Conservation (phyloP, 92 coral and sea anemone genomes). For the Phenganax marumi region DNA sequence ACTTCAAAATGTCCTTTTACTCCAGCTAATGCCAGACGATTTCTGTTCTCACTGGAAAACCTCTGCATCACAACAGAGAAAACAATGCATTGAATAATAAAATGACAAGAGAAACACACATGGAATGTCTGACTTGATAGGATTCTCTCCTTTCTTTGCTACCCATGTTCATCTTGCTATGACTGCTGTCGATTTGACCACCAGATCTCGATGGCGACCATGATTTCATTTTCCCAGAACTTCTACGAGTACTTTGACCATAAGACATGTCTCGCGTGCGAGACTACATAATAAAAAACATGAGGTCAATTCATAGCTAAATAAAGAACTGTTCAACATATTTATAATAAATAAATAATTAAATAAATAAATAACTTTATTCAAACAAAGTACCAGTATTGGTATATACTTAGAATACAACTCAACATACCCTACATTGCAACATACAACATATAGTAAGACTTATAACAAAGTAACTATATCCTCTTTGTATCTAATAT, state of each 20-base stretch:
- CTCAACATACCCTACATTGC: no score
- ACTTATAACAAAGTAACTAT: no score
- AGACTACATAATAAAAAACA: not conserved
- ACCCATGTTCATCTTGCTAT: not conserved
- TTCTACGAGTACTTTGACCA: constrained; percentile 26
- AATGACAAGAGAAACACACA: constrained; percentile 2
- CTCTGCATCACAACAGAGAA: not conserved
- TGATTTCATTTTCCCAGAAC: constrained; percentile 42
- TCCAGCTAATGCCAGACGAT: no score
- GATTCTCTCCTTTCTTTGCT: constrained; percentile 11
- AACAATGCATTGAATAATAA: not conserved
- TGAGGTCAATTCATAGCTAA: not conserved
- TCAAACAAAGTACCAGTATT: no score
- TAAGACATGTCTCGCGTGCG: constrained; percentile 19
- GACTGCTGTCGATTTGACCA: constrained; percentile 5
- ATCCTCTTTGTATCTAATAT: no score
- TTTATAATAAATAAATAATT: no score
- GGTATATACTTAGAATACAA: no score
- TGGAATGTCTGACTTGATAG: not conserved
- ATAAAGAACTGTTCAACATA: not conserved
- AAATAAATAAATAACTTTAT: no score
- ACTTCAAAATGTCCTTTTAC: no score
- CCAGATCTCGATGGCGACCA: constrained; percentile 42
- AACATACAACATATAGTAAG: no score
- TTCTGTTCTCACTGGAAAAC: no score